Base-by-base conservation (phyloP, 2,888 invertebrate genomes). In the Lithodes maja region DNA sequence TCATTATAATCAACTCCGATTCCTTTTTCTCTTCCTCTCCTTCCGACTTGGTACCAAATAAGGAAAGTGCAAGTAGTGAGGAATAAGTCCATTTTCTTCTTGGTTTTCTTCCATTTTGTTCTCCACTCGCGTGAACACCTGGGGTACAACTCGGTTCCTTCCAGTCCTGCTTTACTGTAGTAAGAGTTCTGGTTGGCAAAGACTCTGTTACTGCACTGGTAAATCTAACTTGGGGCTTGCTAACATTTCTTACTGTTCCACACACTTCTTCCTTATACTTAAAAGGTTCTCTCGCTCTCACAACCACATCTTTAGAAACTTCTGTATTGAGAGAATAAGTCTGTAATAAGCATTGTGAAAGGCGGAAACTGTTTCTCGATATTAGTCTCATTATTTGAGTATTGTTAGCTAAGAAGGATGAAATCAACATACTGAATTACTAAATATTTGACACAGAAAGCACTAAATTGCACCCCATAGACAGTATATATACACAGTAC, bases 1-100 rank as follows among this genome's bases (percentile, higher is more conserved):
- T 91, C 54, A 88, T 85, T 49, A 75, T 83, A 15, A 90, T 82
- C 15, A 91, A 68, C 68, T 90, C 88, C 1, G 88, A 88, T 49
- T 88, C 88, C 15, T 68, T 79, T 53, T 83, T 81, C 68, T 85
- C 84, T 77, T 81, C 82, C 55, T 89, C 86, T 12, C 61, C 86
- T 50, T 90, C 84, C 15, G 77, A n/a, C 69, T 87, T 80, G 55
- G 80, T 69, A 75, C 81, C 79, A 52, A 90, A 79, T 3, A 91
- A 54, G 33, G 84, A 81, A 69, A 89, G 81, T 15, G 83, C 88
- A n/a, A 84, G 50, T 2, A 79, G 69, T 17, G 75, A 53, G 12
- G 75, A 71, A 33, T 55, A 54, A 9, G 33, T 50, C 74, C 75
- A 80, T 54, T n/a, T 86, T 54, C 80, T 54, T 7, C 68, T n/a